phyloP scores from a whole-genome alignment of 1,140 invertebrate genomes.

The Scylla paramamosain region DNA sequence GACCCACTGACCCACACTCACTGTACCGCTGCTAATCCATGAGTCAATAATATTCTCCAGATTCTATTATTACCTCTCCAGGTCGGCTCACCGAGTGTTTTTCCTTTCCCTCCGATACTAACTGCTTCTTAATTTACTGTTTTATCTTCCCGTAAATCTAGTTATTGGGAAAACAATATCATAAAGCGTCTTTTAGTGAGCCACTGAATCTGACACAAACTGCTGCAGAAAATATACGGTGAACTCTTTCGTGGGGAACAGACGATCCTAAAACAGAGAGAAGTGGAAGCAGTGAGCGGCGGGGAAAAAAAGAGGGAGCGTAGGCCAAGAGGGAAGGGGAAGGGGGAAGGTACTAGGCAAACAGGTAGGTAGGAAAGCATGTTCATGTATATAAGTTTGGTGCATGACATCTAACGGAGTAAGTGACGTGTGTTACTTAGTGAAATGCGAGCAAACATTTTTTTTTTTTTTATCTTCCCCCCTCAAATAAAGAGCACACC shows the following conservation, averaged over 20 bases:
- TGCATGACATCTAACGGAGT: no score
- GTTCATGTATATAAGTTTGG: no score
- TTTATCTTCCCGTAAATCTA: not conserved
- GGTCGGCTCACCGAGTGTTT: not conserved
- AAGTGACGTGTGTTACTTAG: no score
- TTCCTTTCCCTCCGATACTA: not conserved
- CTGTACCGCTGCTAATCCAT: not conserved
- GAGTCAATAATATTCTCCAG: not conserved
- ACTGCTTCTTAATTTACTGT: conserved; percentile 15
- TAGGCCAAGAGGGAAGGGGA: not conserved
- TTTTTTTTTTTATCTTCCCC: no score
- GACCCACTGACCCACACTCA: not conserved
- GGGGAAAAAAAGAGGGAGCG: not conserved
- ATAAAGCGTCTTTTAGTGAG: conserved; percentile 14
- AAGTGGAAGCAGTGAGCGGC: not conserved
- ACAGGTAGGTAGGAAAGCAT: not conserved
- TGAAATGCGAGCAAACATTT: no score
- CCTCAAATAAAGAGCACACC: no score
- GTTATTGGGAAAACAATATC: conserved; percentile 23
- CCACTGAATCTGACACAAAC: conserved; percentile 13
- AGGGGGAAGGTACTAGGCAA: not conserved
- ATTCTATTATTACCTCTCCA: not conserved
- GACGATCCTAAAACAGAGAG: not conserved
- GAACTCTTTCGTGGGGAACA: not conserved
- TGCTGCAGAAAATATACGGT: conserved; percentile 21